Evolutionary conservation across 37 sponge, comb jelly and placozoan genomes (phyloP), one percentile per base, ranked within the genome.

Genomic region (Haliclona indistincta): DNA sequence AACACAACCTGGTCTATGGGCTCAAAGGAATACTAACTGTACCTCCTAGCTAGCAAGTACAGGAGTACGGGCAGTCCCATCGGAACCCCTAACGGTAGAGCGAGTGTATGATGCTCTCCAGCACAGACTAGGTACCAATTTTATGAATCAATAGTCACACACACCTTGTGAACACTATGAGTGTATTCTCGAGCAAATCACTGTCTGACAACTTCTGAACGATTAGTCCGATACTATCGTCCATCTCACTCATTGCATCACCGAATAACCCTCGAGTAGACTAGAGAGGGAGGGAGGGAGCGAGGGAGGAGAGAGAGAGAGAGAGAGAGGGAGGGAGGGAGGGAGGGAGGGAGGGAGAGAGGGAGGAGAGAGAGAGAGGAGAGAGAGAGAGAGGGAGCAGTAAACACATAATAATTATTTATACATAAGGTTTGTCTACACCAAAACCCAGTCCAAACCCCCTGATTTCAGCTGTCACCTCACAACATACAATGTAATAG

Each of bases 111-210:
- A n/a, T n/a, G n/a, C n/a, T n/a, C n/a, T n/a, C n/a, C n/a, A n/a
- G n/a, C n/a, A n/a, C n/a, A n/a, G n/a, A n/a, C n/a, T n/a, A n/a
- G n/a, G n/a, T n/a, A n/a, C n/a, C n/a, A n/a, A n/a, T n/a, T n/a
- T n/a, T n/a, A n/a, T n/a, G n/a, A n/a, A n/a, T n/a, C n/a, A 47
- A 8, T 47, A 47, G 8, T 17, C 8, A 47, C 49, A 8, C 49
- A 17, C 56, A 75, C 83, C 76, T 82, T 40, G 75, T 67, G 35
- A 82, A 82, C 11, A 82, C 35, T 0, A 75, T 68, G 43, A 75
- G 45, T 15, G 75, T 82, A 56, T 74, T 53, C 1, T 82, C 47
- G 13, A 45, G 44, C 20, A 82, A 38, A 7, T 40, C 65, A 35
- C 65, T 42, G 23, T 66, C 74, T 7, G 35, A 38, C 62, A 82